Conservation (phyloP, 2,113 vertebrate species). For the Progne subis region DNA sequence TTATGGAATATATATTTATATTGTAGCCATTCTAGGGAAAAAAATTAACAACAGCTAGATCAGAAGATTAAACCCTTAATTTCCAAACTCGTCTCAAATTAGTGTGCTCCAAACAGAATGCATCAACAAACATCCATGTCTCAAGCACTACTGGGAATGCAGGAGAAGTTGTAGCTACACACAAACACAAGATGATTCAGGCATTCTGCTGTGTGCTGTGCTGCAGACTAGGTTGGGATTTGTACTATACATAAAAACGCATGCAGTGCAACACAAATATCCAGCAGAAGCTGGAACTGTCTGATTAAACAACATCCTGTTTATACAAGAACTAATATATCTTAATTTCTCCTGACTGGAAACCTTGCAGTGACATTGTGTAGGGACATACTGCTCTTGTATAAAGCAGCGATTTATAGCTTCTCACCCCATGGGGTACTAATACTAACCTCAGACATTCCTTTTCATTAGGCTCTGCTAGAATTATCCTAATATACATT, state of each 20-base stretch:
- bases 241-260: background rate
- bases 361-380: background rate
- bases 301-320: background rate
- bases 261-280: background rate
- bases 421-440: background rate
- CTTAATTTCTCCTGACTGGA: background rate
- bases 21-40: background rate
- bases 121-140: background rate
- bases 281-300: background rate
- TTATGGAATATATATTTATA: background rate
- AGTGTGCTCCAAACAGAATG: background rate
- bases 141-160: background rate
- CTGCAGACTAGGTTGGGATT: background rate
- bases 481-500: background rate
- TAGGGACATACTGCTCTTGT: background rate
- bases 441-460: background rate
- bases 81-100: background rate
- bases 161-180: background rate
- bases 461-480: background rate
- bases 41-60: background rate
- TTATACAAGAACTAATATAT: background rate
- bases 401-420: background rate
- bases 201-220: background rate
- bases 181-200: background rate
- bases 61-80: background rate